Conservation (phyloP, 2,888 invertebrate species). For the Limnephilus auricula region DNA sequence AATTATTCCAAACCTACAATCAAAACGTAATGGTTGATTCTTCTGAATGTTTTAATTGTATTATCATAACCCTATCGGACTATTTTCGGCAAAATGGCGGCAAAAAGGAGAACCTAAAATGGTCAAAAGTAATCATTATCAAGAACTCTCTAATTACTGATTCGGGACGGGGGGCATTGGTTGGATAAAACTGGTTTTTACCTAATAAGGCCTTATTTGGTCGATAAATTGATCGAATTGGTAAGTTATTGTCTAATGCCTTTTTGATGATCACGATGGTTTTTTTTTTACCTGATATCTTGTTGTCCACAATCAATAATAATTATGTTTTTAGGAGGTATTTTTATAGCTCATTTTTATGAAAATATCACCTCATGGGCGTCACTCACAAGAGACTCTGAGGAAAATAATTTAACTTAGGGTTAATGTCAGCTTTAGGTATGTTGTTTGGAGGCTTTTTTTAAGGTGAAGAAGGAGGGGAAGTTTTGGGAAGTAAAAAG, state of each 20-base stretch:
- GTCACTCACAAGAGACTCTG: too few relatives aligned
- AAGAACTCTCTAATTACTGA: conserved; percentile 1
- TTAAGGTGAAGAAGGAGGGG: too few relatives aligned
- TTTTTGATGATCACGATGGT: neutral
- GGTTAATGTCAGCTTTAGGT: too few relatives aligned
- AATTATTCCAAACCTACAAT: neutral
- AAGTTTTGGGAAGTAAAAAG: too few relatives aligned
- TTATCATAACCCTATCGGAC: neutral
- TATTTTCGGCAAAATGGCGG: neutral
- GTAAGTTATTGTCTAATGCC: neutral
- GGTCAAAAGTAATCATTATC: neutral
- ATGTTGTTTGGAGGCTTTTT: too few relatives aligned
- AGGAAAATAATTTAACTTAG: too few relatives aligned
- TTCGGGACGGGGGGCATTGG: neutral
- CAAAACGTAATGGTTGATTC: neutral
- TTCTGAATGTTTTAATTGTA: neutral
- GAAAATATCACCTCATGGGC: neutral
- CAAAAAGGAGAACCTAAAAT: neutral
- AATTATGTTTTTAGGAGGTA: neutral
- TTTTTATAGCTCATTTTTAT: too few relatives aligned
- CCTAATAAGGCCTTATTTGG: conserved; percentile 7
- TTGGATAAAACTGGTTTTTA: neutral
- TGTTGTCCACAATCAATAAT: neutral
- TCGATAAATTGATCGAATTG: neutral
- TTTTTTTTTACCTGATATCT: neutral